Conservation (phyloP, 2,888 invertebrate genomes). For the Amblyjoppa fuscipennis region DNA sequence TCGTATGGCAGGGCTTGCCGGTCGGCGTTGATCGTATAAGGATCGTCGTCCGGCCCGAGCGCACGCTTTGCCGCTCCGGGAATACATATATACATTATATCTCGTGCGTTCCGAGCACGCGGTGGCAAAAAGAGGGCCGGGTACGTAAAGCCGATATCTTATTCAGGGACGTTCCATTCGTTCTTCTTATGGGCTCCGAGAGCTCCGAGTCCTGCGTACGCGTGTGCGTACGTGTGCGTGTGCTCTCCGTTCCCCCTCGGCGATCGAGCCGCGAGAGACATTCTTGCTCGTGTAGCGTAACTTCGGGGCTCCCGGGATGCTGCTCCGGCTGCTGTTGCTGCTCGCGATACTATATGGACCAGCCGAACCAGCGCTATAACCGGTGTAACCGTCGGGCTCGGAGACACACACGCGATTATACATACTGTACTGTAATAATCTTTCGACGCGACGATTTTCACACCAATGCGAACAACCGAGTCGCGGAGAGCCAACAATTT, state of each 20-base stretch:
- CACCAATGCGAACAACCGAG: slow-evolving; percentile 47
- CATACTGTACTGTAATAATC: slow-evolving; percentile 59
- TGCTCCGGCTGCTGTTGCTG: slow-evolving; percentile 39
- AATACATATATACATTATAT: slow-evolving; percentile 15
- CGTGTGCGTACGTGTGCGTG: slow-evolving; percentile 25
- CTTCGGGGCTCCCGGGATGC: slow-evolving; percentile 75
- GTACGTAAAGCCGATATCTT: slow-evolving; percentile 84
- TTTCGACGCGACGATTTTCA: slow-evolving; percentile 66
- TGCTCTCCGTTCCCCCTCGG: slow-evolving; percentile 39
- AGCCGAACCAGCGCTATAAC: slow-evolving; percentile 30
- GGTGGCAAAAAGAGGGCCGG: slow-evolving; percentile 74
- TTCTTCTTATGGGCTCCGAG: slow-evolving; percentile 79
- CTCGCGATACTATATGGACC: slow-evolving; percentile 27
- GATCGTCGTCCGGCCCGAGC: slow-evolving; percentile 60
- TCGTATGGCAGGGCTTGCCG: slow-evolving; percentile 50
- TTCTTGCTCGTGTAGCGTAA: slow-evolving; percentile 83
- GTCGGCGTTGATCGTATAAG: slow-evolving; percentile 58
- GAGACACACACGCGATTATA: slow-evolving; percentile 41
- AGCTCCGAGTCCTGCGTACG: slow-evolving; percentile 38
- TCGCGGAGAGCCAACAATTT: slow-evolving; percentile 57
- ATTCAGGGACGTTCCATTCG: slow-evolving; percentile 84
- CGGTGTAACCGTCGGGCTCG: slow-evolving; percentile 42
- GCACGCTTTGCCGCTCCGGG: slow-evolving; percentile 47
- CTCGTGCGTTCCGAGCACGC: slow-evolving; percentile 66
- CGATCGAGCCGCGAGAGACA: slow-evolving; percentile 76